Conservation (phyloP, 1,140 invertebrate species). For the Caenorhabditis elegans region DNA sequence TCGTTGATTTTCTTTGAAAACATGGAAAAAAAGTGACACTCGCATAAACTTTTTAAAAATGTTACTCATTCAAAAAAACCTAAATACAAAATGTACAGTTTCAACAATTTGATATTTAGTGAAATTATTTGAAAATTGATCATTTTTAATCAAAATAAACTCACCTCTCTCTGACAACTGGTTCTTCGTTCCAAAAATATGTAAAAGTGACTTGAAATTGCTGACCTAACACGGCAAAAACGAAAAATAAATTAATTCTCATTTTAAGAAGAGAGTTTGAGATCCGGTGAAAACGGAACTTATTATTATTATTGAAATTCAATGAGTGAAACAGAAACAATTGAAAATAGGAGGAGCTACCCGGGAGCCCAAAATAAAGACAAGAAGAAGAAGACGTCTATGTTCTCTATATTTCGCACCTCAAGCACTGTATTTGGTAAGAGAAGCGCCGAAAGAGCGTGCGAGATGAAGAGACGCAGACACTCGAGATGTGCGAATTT, state of each 20-base stretch:
- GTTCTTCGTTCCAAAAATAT: neutral
- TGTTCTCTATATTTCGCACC: neutral
- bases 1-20: no score
- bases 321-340: slow-evolving; percentile 8
- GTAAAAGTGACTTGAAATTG: slow-evolving; percentile 21
- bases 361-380: neutral
- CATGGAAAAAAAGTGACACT: no score
- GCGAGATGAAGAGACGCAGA: neutral
- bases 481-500: neutral
- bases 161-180: neutral
- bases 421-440: slow-evolving; percentile 30
- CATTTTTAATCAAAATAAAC: no score
- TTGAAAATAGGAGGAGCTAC: neutral
- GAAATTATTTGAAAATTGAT: no score
- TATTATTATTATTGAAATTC: slow-evolving; percentile 1
- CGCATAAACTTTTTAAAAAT: no score
- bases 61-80: no score
- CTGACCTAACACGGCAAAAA: neutral
- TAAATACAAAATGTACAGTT: no score
- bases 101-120: no score
- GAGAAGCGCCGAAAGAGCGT: neutral
- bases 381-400: neutral
- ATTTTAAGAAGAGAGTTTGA: neutral
- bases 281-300: neutral
- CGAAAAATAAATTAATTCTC: neutral